A percentile compares a stretch with the other conserved stretches of the same genome.
Evolutionary conservation across 2,888 invertebrate genomes (phyloP).

Genomic region (Apomyelois bistriatella): DNA sequence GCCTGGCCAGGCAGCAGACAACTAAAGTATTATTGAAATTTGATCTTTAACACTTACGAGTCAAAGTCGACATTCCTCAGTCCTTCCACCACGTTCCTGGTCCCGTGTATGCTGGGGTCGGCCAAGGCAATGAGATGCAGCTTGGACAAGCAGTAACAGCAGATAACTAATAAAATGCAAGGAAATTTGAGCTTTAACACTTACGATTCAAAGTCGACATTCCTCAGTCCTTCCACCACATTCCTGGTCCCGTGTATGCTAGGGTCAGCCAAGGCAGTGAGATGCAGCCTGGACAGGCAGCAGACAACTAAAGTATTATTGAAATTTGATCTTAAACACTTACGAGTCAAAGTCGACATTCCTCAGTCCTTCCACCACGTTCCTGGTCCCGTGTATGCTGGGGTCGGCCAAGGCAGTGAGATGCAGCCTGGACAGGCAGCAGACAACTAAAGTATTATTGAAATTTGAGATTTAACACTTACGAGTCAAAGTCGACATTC

Average conservation of each 20-base stretch:
- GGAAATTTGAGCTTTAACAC: too few relatives aligned
- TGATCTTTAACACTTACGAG: constrained; percentile 58
- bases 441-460: too few relatives aligned
- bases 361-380: constrained; percentile 85
- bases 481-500: constrained; percentile 91
- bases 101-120: too few relatives aligned
- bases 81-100: too few relatives aligned
- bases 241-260: constrained; percentile 90
- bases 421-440: constrained; percentile 86
- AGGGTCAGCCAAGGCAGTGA: constrained; percentile 91
- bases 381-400: constrained; percentile 89
- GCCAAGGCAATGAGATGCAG: too few relatives aligned
- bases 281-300: constrained; percentile 84
- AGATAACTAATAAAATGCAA: too few relatives aligned
- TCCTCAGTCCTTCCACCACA: constrained; percentile 85
- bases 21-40: constrained; percentile 82
- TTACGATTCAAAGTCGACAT: constrained; percentile 93
- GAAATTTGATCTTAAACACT: constrained; percentile 23
- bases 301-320: constrained; percentile 88
- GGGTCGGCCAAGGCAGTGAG: constrained; percentile 91
- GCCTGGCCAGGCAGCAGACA: constrained; percentile 90
- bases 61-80: constrained; percentile 92
- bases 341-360: constrained; percentile 91
- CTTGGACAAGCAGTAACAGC: too few relatives aligned
- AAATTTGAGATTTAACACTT: neutral